These are phyloP conservation scores for Coregonus clupeaformis DNA, from an alignment of 2,113 vertebrate genomes.

Conservation along the genomic window DNA sequence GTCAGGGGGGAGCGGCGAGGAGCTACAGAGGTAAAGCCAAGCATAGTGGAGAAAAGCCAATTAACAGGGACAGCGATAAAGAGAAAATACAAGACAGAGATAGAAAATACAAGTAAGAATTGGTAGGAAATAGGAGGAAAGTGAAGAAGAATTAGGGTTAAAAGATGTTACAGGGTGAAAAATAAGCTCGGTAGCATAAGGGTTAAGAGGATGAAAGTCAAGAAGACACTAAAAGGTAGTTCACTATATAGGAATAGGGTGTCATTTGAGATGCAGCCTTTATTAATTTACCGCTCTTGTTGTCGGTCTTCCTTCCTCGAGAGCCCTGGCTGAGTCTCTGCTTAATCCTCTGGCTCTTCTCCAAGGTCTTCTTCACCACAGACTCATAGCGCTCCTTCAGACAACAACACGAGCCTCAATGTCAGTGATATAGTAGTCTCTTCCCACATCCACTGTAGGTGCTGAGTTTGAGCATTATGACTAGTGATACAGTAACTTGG, in stretches of 20 bases:
- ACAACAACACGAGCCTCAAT: slow-evolving; percentile 23
- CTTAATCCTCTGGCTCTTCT: slow-evolving; percentile 86
- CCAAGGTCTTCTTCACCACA: slow-evolving; percentile 85
- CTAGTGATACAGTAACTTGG: too few relatives aligned
- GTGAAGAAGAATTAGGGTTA: slow-evolving; percentile 26
- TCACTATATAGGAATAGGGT: too few relatives aligned
- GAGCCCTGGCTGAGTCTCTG: slow-evolving; percentile 78
- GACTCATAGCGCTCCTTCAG: slow-evolving; percentile 88
- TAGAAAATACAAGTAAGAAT: slow-evolving; percentile 7
- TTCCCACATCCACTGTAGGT: too few relatives aligned
- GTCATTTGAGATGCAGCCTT: too few relatives aligned
- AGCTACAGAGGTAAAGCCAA: slow-evolving; percentile 67
- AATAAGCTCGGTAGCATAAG: slow-evolving; percentile 10
- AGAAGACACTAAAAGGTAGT: background rate
- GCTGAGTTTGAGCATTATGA: too few relatives aligned
- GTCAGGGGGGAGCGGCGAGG: slow-evolving; percentile 84
- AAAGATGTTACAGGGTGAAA: slow-evolving; percentile 24
- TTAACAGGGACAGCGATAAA: background rate
- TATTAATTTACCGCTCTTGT: slow-evolving; percentile 69
- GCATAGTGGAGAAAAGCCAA: slow-evolving; percentile 17
- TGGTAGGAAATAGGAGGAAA: slow-evolving; percentile 17
- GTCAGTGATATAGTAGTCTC: background rate
- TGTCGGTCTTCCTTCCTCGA: slow-evolving; percentile 77
- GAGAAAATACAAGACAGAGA: background rate
- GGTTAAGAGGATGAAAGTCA: slow-evolving; percentile 9